Evolutionary conservation across 2,113 vertebrate species (phyloP).

Genomic region (Gymnarchus niloticus): DNA sequence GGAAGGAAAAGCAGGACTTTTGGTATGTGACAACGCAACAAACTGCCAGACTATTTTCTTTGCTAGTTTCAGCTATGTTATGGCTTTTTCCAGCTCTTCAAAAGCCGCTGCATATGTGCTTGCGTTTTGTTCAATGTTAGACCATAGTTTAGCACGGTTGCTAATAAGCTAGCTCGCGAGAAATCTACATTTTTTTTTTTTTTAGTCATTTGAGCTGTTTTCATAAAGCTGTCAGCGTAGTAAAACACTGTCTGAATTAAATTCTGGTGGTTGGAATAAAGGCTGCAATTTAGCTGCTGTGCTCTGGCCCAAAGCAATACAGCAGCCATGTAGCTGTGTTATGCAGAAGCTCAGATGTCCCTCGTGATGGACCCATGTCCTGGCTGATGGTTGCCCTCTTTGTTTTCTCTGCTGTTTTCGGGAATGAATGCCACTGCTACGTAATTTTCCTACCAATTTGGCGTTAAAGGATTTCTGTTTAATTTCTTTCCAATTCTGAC

Average conservation of each 20-base stretch:
- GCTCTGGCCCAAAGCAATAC: neutral
- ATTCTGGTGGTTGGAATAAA: no score
- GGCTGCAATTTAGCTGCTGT: neutral
- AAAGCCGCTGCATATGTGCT: neutral
- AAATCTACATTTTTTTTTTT: neutral
- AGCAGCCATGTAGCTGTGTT: neutral
- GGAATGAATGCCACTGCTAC: no score
- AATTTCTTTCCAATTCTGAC: no score
- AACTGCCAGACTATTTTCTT: neutral
- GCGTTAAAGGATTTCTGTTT: no score
- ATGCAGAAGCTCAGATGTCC: neutral
- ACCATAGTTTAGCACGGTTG: neutral
- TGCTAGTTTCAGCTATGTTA: neutral
- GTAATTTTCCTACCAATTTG: no score
- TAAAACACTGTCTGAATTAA: neutral
- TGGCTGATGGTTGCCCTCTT: no score
- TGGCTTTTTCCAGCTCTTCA: neutral
- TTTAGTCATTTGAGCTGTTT: neutral
- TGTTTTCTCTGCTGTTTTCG: no score
- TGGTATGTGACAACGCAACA: neutral
- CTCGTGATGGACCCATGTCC: no score
- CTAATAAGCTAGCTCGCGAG: slow-evolving; percentile 14
- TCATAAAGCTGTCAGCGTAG: neutral
- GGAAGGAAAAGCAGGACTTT: neutral
- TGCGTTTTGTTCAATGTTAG: neutral